Evolutionary conservation across 1,140 invertebrate species (phyloP).

Genomic region (Pogonomyrmex californicus): DNA sequence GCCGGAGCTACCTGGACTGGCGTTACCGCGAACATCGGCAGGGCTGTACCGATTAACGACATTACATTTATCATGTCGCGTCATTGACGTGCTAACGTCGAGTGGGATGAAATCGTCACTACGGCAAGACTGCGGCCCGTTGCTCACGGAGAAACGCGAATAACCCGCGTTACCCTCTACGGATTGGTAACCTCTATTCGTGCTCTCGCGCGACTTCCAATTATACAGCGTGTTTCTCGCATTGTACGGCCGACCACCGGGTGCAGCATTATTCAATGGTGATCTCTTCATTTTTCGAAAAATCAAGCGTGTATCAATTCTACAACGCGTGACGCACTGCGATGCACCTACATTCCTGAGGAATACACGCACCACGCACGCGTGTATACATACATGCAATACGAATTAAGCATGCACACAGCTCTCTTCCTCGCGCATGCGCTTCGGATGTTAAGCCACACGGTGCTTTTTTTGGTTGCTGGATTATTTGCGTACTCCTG

Average conservation of each 20-base stretch:
- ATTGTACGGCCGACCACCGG: slow-evolving; percentile 40
- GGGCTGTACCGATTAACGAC: slow-evolving; percentile 53
- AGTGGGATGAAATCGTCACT: slow-evolving; percentile 78
- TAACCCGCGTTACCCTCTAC: slow-evolving; percentile 22
- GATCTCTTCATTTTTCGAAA: slow-evolving; percentile 77
- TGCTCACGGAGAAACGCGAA: slow-evolving; percentile 9
- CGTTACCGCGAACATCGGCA: slow-evolving; percentile 40
- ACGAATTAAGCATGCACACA: too few species aligned
- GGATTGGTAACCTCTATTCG: slow-evolving; percentile 68
- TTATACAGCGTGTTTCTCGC: slow-evolving; percentile 39
- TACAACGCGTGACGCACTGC: background rate
- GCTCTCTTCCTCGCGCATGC: too few species aligned
- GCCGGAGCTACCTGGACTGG: slow-evolving; percentile 54
- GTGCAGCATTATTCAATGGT: slow-evolving; percentile 75
- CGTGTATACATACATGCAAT: too few species aligned
- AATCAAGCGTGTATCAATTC: background rate
- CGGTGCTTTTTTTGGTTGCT: too few species aligned
- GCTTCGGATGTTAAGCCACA: too few species aligned
- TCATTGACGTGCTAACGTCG: slow-evolving; percentile 65
- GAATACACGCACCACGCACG: background rate
- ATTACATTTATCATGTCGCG: slow-evolving; percentile 44
- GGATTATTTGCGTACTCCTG: too few species aligned
- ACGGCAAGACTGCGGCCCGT: slow-evolving; percentile 13
- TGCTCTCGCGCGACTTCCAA: slow-evolving; percentile 62
- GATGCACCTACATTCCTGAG: background rate